Base-by-base conservation (phyloP, 2,113 vertebrate species). In the Kryptolebias marmoratus region DNA sequence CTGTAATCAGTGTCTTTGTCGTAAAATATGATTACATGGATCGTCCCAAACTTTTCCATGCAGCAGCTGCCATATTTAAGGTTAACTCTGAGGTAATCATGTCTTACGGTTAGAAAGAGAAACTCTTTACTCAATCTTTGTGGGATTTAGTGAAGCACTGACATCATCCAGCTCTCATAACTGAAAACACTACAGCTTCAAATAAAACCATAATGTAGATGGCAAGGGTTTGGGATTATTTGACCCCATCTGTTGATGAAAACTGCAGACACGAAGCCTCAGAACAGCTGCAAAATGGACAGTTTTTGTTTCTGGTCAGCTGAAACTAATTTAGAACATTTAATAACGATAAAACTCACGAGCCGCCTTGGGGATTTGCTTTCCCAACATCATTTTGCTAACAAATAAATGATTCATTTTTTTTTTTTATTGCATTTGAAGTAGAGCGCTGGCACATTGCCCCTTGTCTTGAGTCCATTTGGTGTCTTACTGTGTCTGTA, bases 351-450 rank as follows among this genome's bases (percentile, higher is more conserved):
- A 15, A 71, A 69, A 45, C 27, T 45, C 13, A 10, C 13, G 22
- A 15, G 48, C 27, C 48, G 48, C 59, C 52, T 64, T 36, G 56
- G 45, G 56, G 45, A 36, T 44, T 31, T 64, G 50, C 62, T 58
- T 71, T 66, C 52, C 49, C 52, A 27, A 52, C 27, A 52, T 39
- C 36, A 56, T 54, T 73, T 77, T 59, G 47, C 60, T 66, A 48
- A 63, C 32, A 11, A 74, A 84, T 79, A 80, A 84, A 81, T 75
- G 0, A 80, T 78, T 82, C 0, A 68, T 57, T 58, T 71, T 77
- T 78, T 22, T 22, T 22, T 22, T 67, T 77, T 68, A 87, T 82
- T 83, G 54, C 64, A 30, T 52, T 68, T 79, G 69, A 86, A 66
- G 49, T 54, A 65, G 63, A 74, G 39, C 47, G 56, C 60, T 86